A percentile compares a stretch with the other conserved stretches of the same genome.
These are phyloP conservation scores for Columba janthina DNA, from an alignment of 2,113 vertebrate species.

Conservation along the genomic window DNA sequence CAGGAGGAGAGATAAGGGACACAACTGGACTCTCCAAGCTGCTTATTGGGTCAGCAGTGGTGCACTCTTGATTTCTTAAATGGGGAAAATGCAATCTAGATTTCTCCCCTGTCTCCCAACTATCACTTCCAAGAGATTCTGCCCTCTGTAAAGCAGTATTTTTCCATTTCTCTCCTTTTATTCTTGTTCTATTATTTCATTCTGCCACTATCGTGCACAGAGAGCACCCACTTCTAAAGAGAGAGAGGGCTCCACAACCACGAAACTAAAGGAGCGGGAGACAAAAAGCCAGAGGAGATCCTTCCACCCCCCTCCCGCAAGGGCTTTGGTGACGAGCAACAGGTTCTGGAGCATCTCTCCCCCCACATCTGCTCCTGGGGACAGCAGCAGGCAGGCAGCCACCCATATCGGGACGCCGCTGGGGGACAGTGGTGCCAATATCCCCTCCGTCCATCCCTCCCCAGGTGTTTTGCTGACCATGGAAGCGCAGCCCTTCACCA, in stretches of 20 bases:
- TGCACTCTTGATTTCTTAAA: background rate
- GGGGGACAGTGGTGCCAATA: background rate
- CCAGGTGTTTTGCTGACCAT: background rate
- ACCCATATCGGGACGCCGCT: background rate
- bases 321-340: background rate
- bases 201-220: background rate
- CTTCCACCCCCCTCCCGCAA: background rate
- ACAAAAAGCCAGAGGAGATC: background rate
- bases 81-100: background rate
- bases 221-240: background rate
- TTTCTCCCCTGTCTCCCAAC: background rate
- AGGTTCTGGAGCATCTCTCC: background rate
- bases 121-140: background rate
- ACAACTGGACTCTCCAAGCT: background rate
- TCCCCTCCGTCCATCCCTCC: background rate
- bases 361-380: accelerated
- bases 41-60: background rate
- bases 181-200: background rate
- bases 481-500: background rate
- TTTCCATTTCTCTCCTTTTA: background rate
- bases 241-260: background rate
- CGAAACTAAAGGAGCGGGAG: background rate
- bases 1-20: background rate
- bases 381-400: background rate
- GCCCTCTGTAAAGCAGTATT: background rate